Base-by-base conservation (phyloP, 1,140 invertebrate species). In the Hesperophylax magnus region DNA sequence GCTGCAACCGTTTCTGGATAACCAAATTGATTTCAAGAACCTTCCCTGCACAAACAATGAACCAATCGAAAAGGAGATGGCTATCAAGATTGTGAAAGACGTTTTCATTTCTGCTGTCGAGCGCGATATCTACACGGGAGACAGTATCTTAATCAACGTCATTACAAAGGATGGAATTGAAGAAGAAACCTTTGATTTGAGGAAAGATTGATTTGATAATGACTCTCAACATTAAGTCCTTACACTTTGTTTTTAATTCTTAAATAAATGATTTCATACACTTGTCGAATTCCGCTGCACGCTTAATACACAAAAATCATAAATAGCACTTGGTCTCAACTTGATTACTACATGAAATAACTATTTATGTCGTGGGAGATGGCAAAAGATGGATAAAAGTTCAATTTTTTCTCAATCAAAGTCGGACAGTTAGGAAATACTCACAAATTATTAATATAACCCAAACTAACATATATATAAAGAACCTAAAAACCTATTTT, bases 31-130 rank as follows among this genome's bases (percentile, higher is more conserved):
- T 7, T 91, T 93, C 60, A 94, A 96, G 85, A 99, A 99, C 88
- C 96, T 97, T 92, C 92, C 92, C 27, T 92, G 91, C 86, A 91
- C 93, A 1, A 91, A 91, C 14, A 86, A 88, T 52, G 87, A 87
- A 18, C 91, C 92, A 1, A 85, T 98, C 3, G 92, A 93, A 11
- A 87, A 92, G 84, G 97, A 98, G 63, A 94, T 94, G 84, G 98
- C 97, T 6, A 86, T 98, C 9, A 89, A 91, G 24, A 90, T 99
- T 17, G 90, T 99, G 3, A 98, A 98, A 85, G 98, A 99, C 92
- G 95, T 96, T 0, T 99, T 99, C 86, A 97, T 97, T 81, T 97
- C 98, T 76, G 98, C 98, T 53, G 96, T 98, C 77, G 98, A 99
- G 87, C 93, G 98, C 88, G 98, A 99, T 87, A 99, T 99, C 84